Evolutionary conservation across 2,888 invertebrate species (phyloP).

Genomic region (Tipula unca): DNA sequence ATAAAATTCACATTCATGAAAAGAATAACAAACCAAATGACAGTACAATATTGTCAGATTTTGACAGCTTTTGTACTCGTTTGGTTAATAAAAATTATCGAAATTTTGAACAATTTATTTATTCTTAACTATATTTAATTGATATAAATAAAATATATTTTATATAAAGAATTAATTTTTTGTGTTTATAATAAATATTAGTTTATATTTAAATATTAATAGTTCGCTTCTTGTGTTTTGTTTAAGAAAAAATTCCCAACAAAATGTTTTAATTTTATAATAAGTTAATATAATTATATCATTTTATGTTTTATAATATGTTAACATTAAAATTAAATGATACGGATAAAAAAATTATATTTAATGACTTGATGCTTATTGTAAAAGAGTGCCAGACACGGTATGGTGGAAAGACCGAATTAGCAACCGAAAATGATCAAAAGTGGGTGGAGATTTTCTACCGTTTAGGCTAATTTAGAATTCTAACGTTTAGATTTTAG

Average conservation of each 20-base stretch:
- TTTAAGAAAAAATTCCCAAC: background rate
- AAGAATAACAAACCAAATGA: background rate
- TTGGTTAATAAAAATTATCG: background rate
- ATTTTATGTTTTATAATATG: background rate
- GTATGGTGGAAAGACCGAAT: slow-evolving; percentile 79
- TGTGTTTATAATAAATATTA: background rate
- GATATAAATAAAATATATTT: background rate
- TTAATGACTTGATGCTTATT: slow-evolving; percentile 33
- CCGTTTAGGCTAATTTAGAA: background rate
- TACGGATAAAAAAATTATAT: slow-evolving; percentile 32
- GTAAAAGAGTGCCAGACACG: slow-evolving; percentile 58
- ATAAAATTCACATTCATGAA: background rate
- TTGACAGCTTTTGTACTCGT: background rate
- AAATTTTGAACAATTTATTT: background rate
- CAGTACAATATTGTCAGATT: background rate
- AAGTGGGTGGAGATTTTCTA: slow-evolving; percentile 36
- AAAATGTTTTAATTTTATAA: background rate
- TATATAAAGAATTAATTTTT: background rate
- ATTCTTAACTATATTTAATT: too few relatives aligned
- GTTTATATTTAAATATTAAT: background rate
- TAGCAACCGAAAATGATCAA: slow-evolving; percentile 82
- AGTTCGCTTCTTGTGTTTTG: background rate
- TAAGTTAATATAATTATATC: background rate
- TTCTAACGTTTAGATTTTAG: too few relatives aligned
- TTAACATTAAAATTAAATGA: background rate